phyloP scores from a whole-genome alignment of 2,797 vertebrate species.

The Oophaga sylvatica region DNA sequence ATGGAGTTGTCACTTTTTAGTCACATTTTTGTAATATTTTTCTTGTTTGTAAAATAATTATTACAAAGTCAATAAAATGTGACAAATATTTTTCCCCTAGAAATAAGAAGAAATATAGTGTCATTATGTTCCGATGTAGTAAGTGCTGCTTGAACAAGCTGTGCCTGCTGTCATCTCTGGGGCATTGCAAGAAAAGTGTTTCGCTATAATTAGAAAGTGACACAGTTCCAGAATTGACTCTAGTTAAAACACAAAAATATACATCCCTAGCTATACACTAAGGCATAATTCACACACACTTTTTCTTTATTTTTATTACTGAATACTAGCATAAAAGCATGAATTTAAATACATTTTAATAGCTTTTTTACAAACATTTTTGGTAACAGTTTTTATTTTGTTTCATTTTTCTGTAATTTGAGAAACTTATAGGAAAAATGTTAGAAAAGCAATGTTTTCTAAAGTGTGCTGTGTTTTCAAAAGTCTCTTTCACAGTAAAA shows the following conservation, averaged over 20 bases:
- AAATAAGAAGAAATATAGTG: conserved; percentile 1
- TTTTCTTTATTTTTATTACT: too few relatives aligned
- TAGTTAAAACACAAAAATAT: neutral
- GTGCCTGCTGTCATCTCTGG: conserved; percentile 20
- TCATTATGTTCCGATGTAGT: conserved; percentile 1
- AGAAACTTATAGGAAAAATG: too few relatives aligned
- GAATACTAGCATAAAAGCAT: too few relatives aligned
- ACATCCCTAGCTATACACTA: neutral
- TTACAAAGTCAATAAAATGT: neutral
- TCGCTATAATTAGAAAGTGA: neutral
- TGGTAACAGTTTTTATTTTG: too few relatives aligned
- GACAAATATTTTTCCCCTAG: conserved; percentile 6
- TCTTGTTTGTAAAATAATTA: neutral
- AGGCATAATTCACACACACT: too few relatives aligned
- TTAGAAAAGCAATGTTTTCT: too few relatives aligned
- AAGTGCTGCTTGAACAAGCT: conserved; percentile 18
- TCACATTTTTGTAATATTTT: neutral
- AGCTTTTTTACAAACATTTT: too few relatives aligned
- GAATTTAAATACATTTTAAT: too few relatives aligned
- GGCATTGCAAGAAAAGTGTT: neutral
- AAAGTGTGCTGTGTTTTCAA: too few relatives aligned
- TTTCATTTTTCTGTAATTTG: too few relatives aligned
- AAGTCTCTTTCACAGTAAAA: too few relatives aligned
- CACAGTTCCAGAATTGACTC: neutral
- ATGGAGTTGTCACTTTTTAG: neutral